Base-by-base conservation (phyloP, 2,113 vertebrate genomes). In the Anthoscopus minutus region DNA sequence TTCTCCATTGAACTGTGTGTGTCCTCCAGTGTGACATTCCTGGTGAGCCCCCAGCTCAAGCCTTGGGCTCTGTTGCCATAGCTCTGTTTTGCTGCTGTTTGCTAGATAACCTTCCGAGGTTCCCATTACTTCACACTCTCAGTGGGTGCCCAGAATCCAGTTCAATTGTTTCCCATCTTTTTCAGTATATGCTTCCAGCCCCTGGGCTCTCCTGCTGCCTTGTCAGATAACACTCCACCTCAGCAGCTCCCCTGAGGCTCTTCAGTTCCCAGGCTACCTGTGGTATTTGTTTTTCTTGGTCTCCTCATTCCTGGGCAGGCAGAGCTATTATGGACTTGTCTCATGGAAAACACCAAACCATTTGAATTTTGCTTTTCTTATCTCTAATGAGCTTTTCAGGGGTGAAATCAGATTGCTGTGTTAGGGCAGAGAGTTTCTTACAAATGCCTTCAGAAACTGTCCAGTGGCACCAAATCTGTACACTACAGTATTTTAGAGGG, bases 11-110 rank as follows among this genome's bases (percentile, higher is more conserved):
- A 67, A 19, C 51, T 44, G 13, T 62, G n/a, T 37, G 40, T 74
- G 60, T 89, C 72, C 48, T 70, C 37, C 19, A 31, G 40, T 9
- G 18, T 83, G 79, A 90, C 45, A 51, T 73, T 94, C 56, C 81
- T 67, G 38, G 42, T 83, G 73, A 94, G 42, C 50, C 71, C 62
- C 51, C 44, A 54, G 60, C 80, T 90, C 76, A 71, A 2, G n/a
- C 67, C 88, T 35, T 62, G 64, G 76, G 64, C 77, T 78, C 69
- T 77, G 91, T 94, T 96, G 86, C 88, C 81, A 91, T 96, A 81
- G 66, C 45, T 95, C 67, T 93, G 72, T 89, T 96, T 88, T 88
- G 79, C 81, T 94, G 89, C 93, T 96, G 80, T 96, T 96, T 94
- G 86, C 50, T 65, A 80, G 79, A 93, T 81, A 93, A 91, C 44